Conservation (phyloP, 2,113 vertebrate genomes). For the Microtus montanus region DNA sequence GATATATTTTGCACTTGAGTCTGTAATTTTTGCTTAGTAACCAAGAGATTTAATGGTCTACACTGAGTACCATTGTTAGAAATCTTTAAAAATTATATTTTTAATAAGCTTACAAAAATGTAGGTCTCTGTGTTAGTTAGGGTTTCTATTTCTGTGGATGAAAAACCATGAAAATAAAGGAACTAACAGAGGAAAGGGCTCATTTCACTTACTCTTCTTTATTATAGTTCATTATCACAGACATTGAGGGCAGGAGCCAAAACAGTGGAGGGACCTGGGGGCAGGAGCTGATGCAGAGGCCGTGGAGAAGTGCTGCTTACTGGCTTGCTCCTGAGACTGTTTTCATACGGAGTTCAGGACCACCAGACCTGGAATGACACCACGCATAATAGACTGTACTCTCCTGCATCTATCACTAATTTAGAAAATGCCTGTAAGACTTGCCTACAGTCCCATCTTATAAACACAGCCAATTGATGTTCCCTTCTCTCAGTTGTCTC, state of each 20-base stretch:
- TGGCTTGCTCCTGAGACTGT: neutral
- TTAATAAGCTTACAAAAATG: neutral
- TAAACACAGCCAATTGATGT: neutral
- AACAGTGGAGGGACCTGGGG: neutral
- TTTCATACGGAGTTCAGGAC: neutral
- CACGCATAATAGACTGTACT: neutral
- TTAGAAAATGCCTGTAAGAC: neutral
- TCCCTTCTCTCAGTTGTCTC: no score
- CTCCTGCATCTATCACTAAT: neutral
- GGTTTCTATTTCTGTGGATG: neutral
- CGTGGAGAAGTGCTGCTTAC: neutral
- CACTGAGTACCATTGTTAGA: neutral
- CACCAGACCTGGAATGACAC: neutral
- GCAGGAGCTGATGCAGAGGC: neutral
- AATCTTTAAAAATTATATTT: neutral
- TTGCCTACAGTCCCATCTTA: neutral
- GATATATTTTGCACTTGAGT: neutral
- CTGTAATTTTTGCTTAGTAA: neutral
- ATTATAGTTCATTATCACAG: neutral
- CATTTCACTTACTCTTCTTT: neutral
- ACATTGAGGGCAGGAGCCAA: neutral
- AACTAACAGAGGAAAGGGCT: neutral
- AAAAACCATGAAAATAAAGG: neutral
- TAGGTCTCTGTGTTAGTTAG: neutral
- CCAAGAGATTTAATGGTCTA: neutral